phyloP scores from a whole-genome alignment of 1,140 invertebrate species.

The Tetramorium simillimum region DNA sequence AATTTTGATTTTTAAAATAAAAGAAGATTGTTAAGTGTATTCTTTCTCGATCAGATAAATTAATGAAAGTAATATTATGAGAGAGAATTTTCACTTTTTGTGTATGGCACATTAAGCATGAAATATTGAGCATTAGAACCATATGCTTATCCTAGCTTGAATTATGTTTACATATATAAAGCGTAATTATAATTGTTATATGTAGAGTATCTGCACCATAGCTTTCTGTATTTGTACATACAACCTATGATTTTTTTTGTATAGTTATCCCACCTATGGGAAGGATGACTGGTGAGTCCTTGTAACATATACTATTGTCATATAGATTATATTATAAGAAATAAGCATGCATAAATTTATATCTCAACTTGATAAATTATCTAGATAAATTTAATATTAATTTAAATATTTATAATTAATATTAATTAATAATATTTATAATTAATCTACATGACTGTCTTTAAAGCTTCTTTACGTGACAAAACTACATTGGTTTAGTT shows the following conservation, averaged over 20 bases:
- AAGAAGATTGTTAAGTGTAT: background rate
- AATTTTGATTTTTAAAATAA: slow-evolving; percentile 1
- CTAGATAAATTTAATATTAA: slow-evolving; percentile 22
- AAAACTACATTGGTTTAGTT: slow-evolving; percentile 54
- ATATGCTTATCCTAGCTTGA: slow-evolving; percentile 17
- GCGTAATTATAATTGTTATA: slow-evolving; percentile 61
- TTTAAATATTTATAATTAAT: slow-evolving; percentile 26
- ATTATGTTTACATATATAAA: slow-evolving; percentile 48
- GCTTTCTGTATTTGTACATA: slow-evolving; percentile 81
- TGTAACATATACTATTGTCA: slow-evolving; percentile 81
- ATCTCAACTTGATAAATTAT: slow-evolving; percentile 23
- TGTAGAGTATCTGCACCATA: slow-evolving; percentile 69
- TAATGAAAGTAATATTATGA: slow-evolving; percentile 31
- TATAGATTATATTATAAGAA: slow-evolving; percentile 66
- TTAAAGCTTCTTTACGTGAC: slow-evolving; percentile 42
- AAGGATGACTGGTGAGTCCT: slow-evolving; percentile 88
- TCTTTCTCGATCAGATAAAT: background rate
- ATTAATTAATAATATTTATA: background rate
- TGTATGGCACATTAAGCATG: slow-evolving; percentile 30
- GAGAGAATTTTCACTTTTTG: background rate
- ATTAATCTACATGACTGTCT: slow-evolving; percentile 28
- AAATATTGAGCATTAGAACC: slow-evolving; percentile 9
- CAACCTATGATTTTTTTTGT: slow-evolving; percentile 82
- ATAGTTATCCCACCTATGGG: slow-evolving; percentile 87
- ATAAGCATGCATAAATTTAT: slow-evolving; percentile 72